Conservation (phyloP, 2,113 vertebrate genomes). For the Cnemophilus loriae region DNA sequence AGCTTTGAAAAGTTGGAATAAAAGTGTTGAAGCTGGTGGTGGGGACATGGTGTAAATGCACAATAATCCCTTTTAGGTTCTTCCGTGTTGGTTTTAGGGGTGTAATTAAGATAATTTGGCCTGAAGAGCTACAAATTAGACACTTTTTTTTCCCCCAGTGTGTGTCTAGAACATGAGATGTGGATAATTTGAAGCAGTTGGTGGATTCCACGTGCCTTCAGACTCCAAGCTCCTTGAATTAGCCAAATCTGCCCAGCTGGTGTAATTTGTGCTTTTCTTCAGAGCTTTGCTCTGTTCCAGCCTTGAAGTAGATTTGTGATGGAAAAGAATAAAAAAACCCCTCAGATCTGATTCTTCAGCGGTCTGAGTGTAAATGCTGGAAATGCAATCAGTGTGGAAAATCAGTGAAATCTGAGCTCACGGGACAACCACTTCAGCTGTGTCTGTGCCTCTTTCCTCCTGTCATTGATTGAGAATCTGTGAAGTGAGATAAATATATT, state of each 20-base stretch:
- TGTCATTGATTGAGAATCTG: background rate
- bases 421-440: rapidly evolving
- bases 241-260: background rate
- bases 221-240: background rate
- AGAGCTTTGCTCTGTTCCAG: background rate
- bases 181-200: background rate
- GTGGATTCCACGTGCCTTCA: background rate
- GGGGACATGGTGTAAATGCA: background rate
- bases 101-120: background rate
- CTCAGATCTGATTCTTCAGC: background rate
- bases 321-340: background rate
- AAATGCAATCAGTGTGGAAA: background rate
- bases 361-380: background rate
- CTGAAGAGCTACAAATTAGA: background rate
- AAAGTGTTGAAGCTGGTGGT: rapidly evolving
- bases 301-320: background rate
- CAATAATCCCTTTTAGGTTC: background rate
- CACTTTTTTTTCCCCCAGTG: too few species aligned
- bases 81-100: background rate
- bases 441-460: background rate
- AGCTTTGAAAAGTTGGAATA: background rate
- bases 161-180: background rate
- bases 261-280: conserved; percentile 7
- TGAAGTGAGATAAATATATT: background rate
- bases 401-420: background rate